Evolutionary conservation across 2,113 vertebrate genomes (phyloP).

Genomic region (Ailuropoda melanoleuca): DNA sequence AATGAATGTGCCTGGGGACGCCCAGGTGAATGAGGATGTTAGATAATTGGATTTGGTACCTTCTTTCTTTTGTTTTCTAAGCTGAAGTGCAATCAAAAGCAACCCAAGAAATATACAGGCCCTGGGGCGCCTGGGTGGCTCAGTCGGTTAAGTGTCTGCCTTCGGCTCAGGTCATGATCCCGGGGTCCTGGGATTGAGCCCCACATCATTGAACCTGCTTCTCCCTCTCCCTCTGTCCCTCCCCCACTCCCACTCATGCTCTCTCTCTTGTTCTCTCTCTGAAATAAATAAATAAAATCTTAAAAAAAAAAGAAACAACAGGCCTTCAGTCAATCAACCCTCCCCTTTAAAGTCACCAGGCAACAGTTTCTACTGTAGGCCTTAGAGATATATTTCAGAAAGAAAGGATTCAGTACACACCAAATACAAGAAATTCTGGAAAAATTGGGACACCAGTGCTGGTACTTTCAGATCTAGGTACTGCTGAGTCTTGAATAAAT

Average conservation of each 20-base stretch:
- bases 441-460: not conserved
- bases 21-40: not conserved
- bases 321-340: not conserved
- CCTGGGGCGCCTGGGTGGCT: not conserved
- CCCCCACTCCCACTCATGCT: not conserved
- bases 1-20: not conserved
- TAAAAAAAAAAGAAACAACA: not conserved
- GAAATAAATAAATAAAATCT: not conserved
- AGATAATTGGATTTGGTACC: not conserved
- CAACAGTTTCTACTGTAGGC: not conserved
- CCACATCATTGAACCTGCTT: not conserved
- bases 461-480: not conserved
- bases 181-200: not conserved
- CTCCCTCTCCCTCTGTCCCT: not conserved
- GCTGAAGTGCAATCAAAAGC: slow-evolving; percentile 36
- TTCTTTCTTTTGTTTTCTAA: slow-evolving; percentile 14
- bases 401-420: not conserved
- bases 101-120: not conserved
- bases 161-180: not conserved
- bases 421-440: slow-evolving; percentile 19
- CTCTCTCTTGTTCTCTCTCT: not conserved
- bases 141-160: not conserved
- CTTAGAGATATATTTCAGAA: slow-evolving; percentile 33
- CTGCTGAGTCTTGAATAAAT: slow-evolving; percentile 7
- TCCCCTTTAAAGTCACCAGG: slow-evolving; percentile 7